Percentiles rank a stretch among this genome's conserved stretches.
Conservation (phyloP, 2,888 invertebrate genomes). For the Eupithecia subumbrata region DNA sequence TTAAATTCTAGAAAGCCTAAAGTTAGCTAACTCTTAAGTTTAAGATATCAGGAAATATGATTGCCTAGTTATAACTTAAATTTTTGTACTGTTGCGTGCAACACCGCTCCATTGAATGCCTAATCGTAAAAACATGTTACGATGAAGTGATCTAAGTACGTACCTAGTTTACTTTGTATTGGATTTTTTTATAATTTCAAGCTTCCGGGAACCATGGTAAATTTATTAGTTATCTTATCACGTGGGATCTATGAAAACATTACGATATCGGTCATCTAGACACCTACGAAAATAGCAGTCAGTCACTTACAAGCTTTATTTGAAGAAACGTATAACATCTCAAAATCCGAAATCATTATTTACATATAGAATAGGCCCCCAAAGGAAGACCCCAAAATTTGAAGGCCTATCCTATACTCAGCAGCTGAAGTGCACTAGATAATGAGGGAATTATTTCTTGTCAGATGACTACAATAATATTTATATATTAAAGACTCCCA, state of each 20-base stretch:
- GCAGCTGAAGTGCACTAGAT: no score
- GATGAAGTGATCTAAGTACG: background rate
- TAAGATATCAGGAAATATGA: background rate
- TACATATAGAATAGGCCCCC: no score
- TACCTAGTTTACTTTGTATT: background rate
- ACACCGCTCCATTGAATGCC: constrained; percentile 4
- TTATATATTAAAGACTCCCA: background rate
- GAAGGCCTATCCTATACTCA: no score
- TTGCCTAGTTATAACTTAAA: background rate
- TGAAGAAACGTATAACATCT: background rate
- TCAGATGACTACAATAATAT: background rate
- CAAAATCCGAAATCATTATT: background rate
- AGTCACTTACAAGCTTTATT: no score
- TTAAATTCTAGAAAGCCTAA: background rate
- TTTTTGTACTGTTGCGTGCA: background rate
- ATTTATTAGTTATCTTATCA: no score
- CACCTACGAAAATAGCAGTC: no score
- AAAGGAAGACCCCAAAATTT: no score
- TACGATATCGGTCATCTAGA: no score
- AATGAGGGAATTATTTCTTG: no score
- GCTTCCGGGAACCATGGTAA: no score
- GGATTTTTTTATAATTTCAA: background rate
- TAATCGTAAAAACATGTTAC: background rate
- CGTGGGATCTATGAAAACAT: no score
- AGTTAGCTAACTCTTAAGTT: background rate